Evolutionary conservation across 2,113 vertebrate genomes (phyloP), one percentile per base, ranked within the genome.

Genomic region (Nymphicus hollandicus): DNA sequence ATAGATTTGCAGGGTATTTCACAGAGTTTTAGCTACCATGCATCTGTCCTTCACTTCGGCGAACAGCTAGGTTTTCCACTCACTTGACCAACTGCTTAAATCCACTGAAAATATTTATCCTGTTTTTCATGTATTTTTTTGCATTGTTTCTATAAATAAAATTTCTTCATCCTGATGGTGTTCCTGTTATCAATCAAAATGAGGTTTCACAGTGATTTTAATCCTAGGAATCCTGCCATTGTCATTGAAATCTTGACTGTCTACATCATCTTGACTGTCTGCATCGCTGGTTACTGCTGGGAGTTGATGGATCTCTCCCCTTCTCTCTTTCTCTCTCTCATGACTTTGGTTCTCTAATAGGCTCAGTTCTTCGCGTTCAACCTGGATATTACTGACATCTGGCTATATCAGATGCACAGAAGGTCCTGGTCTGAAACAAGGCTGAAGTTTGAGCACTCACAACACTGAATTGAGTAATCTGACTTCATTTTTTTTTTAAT

Each of bases 1-100:
- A 86, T 92, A 94, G 88, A 95, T 91, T 93, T 93, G 37, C 89
- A 94, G 91, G 89, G 66, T 86, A 61, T 89, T 95, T 83, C 55
- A 41, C 6, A 0, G 63, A 91, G 65, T 64, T 92, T 79, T 91
- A 95, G 76, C 91, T 91, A 53, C 43, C 49, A 14, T 69, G 63
- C 71, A 91, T 93, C 91, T 91, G 79, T 93, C 82, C 65, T 82
- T 88, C 85, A 23, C 61, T 95, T 89, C 74, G 66, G 76, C 11
- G 1, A 71, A 58, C 0, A 0, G 41, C 17, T 86, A 55, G 61
- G 50, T 87, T 79, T 86, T 87, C 86, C 41, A 23, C 70, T 91
- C 27, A 25, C 60, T 91, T 53, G 37, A 85, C 70, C 63, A 93
- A 66, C 58, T 1, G 5, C 39, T 77, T 93, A 70, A 60, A 90